These are phyloP conservation scores for Siniperca scherzeri DNA, from an alignment of 2,797 vertebrate species.

Conservation along the genomic window DNA sequence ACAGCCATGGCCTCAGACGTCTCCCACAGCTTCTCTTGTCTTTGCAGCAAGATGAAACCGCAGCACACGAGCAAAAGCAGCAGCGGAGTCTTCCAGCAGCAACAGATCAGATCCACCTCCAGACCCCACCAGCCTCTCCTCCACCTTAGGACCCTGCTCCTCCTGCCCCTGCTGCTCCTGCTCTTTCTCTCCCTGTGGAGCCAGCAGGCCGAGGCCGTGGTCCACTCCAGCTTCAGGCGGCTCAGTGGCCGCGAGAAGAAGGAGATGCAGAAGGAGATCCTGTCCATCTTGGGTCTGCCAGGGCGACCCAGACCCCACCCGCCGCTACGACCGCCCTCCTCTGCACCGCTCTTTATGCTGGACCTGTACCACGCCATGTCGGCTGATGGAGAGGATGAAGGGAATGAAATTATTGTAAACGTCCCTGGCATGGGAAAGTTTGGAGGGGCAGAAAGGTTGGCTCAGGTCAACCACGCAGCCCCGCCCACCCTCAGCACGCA, in stretches of 20 bases:
- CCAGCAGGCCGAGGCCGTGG: slow-evolving; percentile 83
- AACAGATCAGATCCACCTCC: neutral
- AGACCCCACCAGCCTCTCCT: slow-evolving; percentile 28
- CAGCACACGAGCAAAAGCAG: neutral
- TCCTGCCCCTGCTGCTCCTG: slow-evolving; percentile 75
- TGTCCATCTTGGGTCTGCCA: slow-evolving; percentile 92
- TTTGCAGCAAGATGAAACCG: slow-evolving; percentile 20
- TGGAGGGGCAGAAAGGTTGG: slow-evolving; percentile 48
- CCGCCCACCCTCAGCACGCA: slow-evolving; percentile 89
- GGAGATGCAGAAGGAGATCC: slow-evolving; percentile 95
- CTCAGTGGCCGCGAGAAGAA: slow-evolving; percentile 92
- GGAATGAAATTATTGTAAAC: slow-evolving; percentile 70
- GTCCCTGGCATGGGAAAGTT: slow-evolving; percentile 58
- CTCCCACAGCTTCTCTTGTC: slow-evolving; percentile 36
- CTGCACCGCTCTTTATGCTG: slow-evolving; percentile 95
- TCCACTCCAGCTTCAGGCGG: slow-evolving; percentile 88
- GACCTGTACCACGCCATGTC: slow-evolving; percentile 95
- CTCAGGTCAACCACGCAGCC: slow-evolving; percentile 79
- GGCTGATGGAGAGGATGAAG: slow-evolving; percentile 84
- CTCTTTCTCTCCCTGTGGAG: slow-evolving; percentile 82
- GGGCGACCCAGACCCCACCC: slow-evolving; percentile 89
- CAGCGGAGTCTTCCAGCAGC: neutral
- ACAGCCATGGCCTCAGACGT: slow-evolving; percentile 37
- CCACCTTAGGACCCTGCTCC: slow-evolving; percentile 62
- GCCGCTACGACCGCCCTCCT: slow-evolving; percentile 86